Conservation (phyloP, 2,888 invertebrate genomes). For the Rambutsinella grinnellia region DNA sequence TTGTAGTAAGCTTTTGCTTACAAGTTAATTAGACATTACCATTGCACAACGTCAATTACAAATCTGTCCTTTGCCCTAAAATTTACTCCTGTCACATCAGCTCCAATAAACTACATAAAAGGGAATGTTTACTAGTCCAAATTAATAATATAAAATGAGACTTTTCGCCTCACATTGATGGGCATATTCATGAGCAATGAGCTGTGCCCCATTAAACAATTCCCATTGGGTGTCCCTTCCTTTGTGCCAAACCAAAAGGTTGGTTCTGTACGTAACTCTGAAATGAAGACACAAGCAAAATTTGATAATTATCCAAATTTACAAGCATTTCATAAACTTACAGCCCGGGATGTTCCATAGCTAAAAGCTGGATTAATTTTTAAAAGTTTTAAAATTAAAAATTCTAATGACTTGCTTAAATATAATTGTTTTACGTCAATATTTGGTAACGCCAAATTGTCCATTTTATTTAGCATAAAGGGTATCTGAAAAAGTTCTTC, state of each 20-base stretch:
- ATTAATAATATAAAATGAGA: too few species aligned
- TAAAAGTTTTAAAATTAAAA: too few species aligned
- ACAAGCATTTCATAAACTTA: slow-evolving; percentile 1
- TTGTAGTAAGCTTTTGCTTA: background rate
- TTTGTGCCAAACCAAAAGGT: background rate
- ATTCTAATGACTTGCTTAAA: too few species aligned
- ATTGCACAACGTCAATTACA: slow-evolving; percentile 30
- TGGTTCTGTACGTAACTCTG: background rate
- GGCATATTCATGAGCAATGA: slow-evolving; percentile 27
- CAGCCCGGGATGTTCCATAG: slow-evolving; percentile 20
- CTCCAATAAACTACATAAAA: slow-evolving; percentile 44
- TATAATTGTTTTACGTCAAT: background rate
- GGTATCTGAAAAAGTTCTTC: slow-evolving; percentile 11
- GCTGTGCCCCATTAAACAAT: background rate
- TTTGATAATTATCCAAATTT: too few species aligned
- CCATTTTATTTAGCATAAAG: background rate
- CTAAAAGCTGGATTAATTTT: slow-evolving; percentile 11
- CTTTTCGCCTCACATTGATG: slow-evolving; percentile 26
- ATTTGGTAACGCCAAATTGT: slow-evolving; percentile 10
- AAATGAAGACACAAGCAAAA: background rate
- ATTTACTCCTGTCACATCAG: slow-evolving; percentile 22
- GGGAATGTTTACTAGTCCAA: too few species aligned
- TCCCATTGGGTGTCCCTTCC: background rate
- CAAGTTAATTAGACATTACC: background rate
- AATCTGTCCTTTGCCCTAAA: slow-evolving; percentile 45